phyloP scores from a whole-genome alignment of 2,888 invertebrate species.

The Drosophila tanythrix region DNA sequence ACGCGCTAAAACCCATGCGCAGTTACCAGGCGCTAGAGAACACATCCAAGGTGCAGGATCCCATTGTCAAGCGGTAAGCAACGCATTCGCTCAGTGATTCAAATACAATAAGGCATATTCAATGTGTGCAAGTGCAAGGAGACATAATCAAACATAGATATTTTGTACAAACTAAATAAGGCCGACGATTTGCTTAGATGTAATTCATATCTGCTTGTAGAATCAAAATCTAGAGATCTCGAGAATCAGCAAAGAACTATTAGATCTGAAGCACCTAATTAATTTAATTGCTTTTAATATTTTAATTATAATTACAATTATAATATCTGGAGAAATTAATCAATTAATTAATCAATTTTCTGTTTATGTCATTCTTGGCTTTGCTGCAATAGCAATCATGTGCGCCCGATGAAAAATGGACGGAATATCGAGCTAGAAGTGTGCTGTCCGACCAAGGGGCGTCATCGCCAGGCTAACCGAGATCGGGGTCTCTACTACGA shows the following conservation, averaged over 20 bases:
- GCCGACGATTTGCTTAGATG: neutral
- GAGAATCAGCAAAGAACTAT: neutral
- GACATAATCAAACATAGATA: neutral
- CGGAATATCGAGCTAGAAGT: conserved; percentile 84
- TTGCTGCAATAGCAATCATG: conserved; percentile 85
- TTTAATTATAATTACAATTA: neutral
- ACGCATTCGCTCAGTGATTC: neutral
- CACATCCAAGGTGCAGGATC: conserved; percentile 88
- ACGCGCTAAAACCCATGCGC: conserved; percentile 87
- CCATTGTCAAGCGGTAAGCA: conserved; percentile 85
- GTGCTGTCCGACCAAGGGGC: conserved; percentile 76
- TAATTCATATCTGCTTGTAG: neutral
- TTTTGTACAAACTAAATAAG: neutral
- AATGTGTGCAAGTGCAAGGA: neutral
- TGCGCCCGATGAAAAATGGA: conserved; percentile 86
- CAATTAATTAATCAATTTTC: neutral
- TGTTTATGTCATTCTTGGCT: neutral
- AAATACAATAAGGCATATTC: neutral
- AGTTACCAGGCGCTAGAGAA: conserved; percentile 89
- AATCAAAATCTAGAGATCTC: neutral
- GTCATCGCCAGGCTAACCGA: conserved; percentile 79
- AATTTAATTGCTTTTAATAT: neutral
- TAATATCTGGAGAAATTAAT: neutral
- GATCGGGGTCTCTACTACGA: conserved; percentile 79
- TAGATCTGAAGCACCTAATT: neutral